A percentile compares a stretch with the other conserved stretches of the same genome.
phyloP scores from a whole-genome alignment of 2,113 vertebrate genomes.

The Caracal caracal region DNA sequence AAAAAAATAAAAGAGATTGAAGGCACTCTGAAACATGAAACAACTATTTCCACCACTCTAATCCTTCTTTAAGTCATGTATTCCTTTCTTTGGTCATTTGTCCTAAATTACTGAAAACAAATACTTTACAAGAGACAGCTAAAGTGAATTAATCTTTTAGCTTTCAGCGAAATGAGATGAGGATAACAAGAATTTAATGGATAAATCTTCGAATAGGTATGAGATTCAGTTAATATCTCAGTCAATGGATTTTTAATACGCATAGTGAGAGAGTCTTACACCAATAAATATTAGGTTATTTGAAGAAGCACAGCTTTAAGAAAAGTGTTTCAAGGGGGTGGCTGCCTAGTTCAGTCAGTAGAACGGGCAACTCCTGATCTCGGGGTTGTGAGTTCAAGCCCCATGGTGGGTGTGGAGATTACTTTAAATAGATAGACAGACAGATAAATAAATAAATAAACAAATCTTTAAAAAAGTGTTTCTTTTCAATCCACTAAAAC shows the following conservation, averaged over 20 bases:
- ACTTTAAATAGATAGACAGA: too few species aligned
- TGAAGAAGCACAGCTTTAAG: not conserved
- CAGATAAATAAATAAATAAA: too few species aligned
- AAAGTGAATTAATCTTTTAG: not conserved
- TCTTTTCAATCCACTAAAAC: not conserved
- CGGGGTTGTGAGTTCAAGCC: too few species aligned
- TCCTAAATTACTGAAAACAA: constrained; percentile 49
- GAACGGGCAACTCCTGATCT: too few species aligned
- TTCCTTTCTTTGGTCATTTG: constrained; percentile 43
- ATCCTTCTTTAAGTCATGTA: not conserved
- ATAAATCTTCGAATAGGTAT: not conserved
- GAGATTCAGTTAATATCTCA: constrained; percentile 15
- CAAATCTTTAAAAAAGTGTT: not conserved
- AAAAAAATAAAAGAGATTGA: constrained; percentile 26
- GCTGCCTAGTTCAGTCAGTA: too few species aligned
- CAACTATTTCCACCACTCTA: not conserved
- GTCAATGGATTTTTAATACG: not conserved
- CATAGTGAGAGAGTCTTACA: not conserved
- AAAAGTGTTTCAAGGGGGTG: too few species aligned
- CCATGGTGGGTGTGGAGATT: too few species aligned
- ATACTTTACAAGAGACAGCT: constrained; percentile 17
- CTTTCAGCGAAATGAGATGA: not conserved
- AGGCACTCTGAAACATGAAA: constrained; percentile 31
- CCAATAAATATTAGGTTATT: not conserved
- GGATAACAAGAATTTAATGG: not conserved